Percentiles rank a stretch among this genome's conserved stretches.
phyloP scores from a whole-genome alignment of 2,888 invertebrate species.

The Scelioninae gen. 1 region DNA sequence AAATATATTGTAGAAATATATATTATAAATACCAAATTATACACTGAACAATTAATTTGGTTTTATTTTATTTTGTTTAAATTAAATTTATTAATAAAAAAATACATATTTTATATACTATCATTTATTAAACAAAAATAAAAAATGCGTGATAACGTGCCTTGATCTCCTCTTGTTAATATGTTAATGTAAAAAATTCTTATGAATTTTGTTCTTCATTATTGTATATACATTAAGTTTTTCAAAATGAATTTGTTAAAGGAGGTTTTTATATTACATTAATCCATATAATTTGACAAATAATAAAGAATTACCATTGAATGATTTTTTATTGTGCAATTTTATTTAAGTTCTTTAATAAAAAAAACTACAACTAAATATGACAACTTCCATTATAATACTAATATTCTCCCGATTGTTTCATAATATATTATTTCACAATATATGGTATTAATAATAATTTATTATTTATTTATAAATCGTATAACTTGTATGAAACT shows the following conservation, averaged over 20 bases:
- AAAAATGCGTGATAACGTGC: not conserved
- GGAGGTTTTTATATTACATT: not conserved
- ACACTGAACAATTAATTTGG: too few relatives aligned
- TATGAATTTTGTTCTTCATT: not conserved
- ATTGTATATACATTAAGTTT: not conserved
- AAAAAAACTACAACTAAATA: too few relatives aligned
- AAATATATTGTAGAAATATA: too few relatives aligned
- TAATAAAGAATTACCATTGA: too few relatives aligned
- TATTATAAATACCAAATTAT: too few relatives aligned
- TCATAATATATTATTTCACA: not conserved
- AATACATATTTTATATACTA: not conserved
- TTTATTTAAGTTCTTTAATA: too few relatives aligned
- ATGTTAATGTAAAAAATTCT: slow-evolving; percentile 4
- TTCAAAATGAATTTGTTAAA: not conserved
- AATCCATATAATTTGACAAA: not conserved
- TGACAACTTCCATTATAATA: not conserved
- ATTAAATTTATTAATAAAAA: not conserved
- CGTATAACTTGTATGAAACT: too few relatives aligned
- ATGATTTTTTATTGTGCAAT: too few relatives aligned
- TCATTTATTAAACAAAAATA: not conserved
- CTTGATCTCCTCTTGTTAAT: slow-evolving; percentile 10
- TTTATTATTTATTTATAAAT: not conserved
- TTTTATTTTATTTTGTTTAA: too few relatives aligned
- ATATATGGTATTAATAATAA: not conserved
- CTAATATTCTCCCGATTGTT: not conserved